Evolutionary conservation across 2,113 vertebrate species (phyloP).

Genomic region (Psettodes erumei): DNA sequence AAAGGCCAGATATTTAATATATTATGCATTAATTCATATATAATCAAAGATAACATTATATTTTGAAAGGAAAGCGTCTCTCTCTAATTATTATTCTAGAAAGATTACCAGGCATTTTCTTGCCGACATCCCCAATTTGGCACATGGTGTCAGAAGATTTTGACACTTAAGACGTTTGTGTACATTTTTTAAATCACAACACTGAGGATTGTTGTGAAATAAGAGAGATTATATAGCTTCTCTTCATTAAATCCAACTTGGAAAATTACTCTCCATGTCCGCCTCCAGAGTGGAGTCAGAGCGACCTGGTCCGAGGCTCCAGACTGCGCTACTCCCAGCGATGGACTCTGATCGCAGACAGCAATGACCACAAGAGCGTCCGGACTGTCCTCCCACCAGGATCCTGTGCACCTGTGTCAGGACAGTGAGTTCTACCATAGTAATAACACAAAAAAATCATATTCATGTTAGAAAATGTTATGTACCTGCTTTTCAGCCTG

Average conservation of each 20-base stretch:
- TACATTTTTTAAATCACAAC: background rate
- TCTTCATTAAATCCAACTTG: background rate
- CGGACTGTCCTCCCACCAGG: constrained; percentile 64
- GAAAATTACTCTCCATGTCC: background rate
- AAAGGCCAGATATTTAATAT: too few relatives aligned
- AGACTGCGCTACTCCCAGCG: constrained; percentile 70
- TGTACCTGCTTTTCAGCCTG: background rate
- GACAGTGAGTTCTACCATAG: constrained; percentile 74
- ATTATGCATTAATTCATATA: too few relatives aligned
- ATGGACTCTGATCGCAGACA: constrained; percentile 75
- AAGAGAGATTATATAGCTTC: background rate
- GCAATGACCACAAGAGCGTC: constrained; percentile 58
- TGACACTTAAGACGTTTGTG: background rate
- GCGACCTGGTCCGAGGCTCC: constrained; percentile 68
- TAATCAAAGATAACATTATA: background rate
- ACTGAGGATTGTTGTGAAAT: background rate
- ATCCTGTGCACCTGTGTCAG: constrained; percentile 66
- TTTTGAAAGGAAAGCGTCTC: background rate
- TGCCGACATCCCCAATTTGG: background rate
- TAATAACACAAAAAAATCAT: background rate
- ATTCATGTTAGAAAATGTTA: background rate
- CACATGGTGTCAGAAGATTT: too few relatives aligned
- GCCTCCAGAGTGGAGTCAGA: constrained; percentile 80
- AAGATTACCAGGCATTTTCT: background rate
- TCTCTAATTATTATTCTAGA: background rate